Percentiles rank a stretch among this genome's conserved stretches.
Evolutionary conservation across 2,797 vertebrate genomes (phyloP).

Genomic region (Huso huso): DNA sequence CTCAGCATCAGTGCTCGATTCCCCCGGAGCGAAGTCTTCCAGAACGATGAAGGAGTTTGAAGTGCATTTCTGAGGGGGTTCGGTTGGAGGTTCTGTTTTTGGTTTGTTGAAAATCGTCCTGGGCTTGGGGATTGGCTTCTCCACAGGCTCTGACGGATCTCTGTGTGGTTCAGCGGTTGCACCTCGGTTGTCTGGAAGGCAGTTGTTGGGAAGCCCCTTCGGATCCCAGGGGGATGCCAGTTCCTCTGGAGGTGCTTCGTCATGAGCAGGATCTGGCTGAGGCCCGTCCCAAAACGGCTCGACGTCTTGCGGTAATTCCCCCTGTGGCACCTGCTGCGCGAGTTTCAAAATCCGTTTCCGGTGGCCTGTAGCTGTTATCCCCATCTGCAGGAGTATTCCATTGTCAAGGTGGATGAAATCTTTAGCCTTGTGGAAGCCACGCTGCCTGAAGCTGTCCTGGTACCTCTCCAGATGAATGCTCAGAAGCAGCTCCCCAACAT

Average conservation of each 20-base stretch:
- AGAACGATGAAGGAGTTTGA: slow-evolving; percentile 41
- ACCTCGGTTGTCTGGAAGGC: slow-evolving; percentile 33
- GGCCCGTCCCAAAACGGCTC: slow-evolving; percentile 37
- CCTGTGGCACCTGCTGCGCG: slow-evolving; percentile 45
- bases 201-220: slow-evolving; percentile 29
- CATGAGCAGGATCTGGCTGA: slow-evolving; percentile 42
- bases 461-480: slow-evolving; percentile 86
- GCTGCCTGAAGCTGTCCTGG: slow-evolving; percentile 64
- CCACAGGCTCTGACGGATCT: slow-evolving; percentile 12
- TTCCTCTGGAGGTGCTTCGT: slow-evolving; percentile 18
- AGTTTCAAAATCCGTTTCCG: slow-evolving; percentile 85
- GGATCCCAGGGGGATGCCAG: not conserved
- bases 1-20: slow-evolving; percentile 34
- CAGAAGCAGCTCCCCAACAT: slow-evolving; percentile 77
- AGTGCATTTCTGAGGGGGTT: slow-evolving; percentile 40
- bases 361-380: slow-evolving; percentile 84
- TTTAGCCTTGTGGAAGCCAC: slow-evolving; percentile 64
- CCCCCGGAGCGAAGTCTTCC: slow-evolving; percentile 43
- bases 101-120: slow-evolving; percentile 77
- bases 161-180: slow-evolving; percentile 33
- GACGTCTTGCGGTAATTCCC: slow-evolving; percentile 23
- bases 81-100: slow-evolving; percentile 32
- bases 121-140: slow-evolving; percentile 83
- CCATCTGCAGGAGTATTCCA: slow-evolving; percentile 68
- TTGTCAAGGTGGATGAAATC: slow-evolving; percentile 68